A percentile compares a stretch with the other conserved stretches of the same genome.
These are phyloP conservation scores for Drosophila hydei DNA, from an alignment of 1,140 invertebrate species.

Conservation along the genomic window DNA sequence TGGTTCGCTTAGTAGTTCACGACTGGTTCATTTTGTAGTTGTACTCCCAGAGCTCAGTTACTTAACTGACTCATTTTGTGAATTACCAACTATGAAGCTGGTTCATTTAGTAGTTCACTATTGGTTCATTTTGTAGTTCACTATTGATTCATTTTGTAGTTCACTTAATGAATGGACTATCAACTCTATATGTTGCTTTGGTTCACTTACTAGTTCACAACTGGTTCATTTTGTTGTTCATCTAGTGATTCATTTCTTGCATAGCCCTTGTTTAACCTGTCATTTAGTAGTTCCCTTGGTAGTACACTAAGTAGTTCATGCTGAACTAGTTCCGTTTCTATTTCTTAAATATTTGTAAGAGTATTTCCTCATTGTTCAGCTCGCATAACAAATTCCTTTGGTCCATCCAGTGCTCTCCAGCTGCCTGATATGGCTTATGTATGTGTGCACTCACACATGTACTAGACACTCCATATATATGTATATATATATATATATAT, in stretches of 20 bases:
- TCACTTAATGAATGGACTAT: too few species aligned
- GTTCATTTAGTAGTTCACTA: too few species aligned
- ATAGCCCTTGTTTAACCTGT: too few species aligned
- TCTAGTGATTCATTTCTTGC: too few species aligned
- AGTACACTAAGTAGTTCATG: not conserved
- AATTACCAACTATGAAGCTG: too few species aligned
- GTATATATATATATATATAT: not conserved
- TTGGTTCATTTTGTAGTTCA: too few species aligned
- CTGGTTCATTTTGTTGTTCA: not conserved
- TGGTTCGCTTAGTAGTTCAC: not conserved
- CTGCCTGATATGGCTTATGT: constrained; percentile 1
- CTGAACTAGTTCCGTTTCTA: not conserved
- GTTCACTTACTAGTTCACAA: not conserved
- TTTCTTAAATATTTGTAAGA: not conserved
- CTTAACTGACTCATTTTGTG: too few species aligned
- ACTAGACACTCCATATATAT: not conserved
- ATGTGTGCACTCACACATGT: not conserved
- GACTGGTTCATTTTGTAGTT: not conserved
- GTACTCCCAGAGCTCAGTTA: too few species aligned
- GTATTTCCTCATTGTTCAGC: not conserved
- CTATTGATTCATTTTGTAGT: too few species aligned
- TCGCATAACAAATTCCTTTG: not conserved
- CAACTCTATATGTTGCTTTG: too few species aligned
- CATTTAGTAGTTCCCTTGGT: not conserved
- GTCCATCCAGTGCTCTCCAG: not conserved